phyloP scores from a whole-genome alignment of 2,113 vertebrate genomes.

The Stegastes partitus region DNA sequence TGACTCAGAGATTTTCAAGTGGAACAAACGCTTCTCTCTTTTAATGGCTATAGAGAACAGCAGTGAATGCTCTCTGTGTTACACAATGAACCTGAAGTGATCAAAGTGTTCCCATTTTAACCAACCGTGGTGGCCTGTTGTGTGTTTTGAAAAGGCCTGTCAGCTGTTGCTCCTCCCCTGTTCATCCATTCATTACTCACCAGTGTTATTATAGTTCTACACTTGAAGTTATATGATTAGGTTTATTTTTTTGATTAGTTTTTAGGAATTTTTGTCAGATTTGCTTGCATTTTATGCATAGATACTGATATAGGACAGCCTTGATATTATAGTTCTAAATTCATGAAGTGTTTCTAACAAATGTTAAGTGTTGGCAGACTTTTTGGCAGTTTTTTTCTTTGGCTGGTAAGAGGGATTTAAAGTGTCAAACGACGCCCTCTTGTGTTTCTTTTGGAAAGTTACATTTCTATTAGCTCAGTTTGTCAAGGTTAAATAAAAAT shows the following conservation, averaged over 20 bases:
- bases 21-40: slow-evolving; percentile 51
- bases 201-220: slow-evolving; percentile 10
- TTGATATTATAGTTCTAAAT: background rate
- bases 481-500: background rate
- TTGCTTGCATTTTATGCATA: background rate
- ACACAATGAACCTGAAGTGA: slow-evolving; percentile 38
- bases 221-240: background rate
- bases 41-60: slow-evolving; percentile 24
- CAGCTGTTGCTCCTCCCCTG: slow-evolving; percentile 64
- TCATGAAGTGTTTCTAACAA: slow-evolving; percentile 3
- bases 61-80: slow-evolving; percentile 51
- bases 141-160: slow-evolving; percentile 32
- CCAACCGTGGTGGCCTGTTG: background rate
- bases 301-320: background rate
- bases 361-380: background rate
- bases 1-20: slow-evolving; percentile 47
- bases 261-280: background rate
- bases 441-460: slow-evolving; percentile 29
- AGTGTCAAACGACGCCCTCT: slow-evolving; percentile 45
- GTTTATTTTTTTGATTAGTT: background rate
- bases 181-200: slow-evolving; percentile 4
- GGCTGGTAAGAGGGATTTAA: background rate
- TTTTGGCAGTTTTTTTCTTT: slow-evolving; percentile 12
- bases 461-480: background rate
- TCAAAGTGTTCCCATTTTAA: slow-evolving; percentile 38